Evolutionary conservation across 2,113 vertebrate species (phyloP).

Genomic region (Mastomys coucha): DNA sequence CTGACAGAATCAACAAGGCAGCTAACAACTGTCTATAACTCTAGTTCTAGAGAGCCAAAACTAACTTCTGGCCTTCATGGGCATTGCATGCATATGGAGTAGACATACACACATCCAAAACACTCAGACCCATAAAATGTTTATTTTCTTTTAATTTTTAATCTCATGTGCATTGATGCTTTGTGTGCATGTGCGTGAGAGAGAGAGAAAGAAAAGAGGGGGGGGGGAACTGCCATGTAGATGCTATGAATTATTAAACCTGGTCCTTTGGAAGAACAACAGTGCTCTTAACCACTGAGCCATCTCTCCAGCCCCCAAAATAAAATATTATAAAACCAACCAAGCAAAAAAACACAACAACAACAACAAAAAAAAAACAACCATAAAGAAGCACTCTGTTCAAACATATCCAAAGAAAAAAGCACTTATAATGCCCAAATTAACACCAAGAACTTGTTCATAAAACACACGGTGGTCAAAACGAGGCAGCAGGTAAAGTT

Average conservation of each 20-base stretch:
- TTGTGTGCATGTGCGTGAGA: no score
- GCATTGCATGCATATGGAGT: no score
- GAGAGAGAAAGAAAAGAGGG: no score
- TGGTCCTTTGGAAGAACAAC: not conserved
- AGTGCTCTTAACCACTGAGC: not conserved
- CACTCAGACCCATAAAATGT: not conserved
- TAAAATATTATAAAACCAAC: no score
- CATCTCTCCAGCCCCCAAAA: not conserved
- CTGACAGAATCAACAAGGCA: not conserved
- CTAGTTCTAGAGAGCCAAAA: not conserved
- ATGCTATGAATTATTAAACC: not conserved
- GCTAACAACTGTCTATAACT: not conserved
- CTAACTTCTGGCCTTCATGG: not conserved
- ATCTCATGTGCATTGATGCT: no score
- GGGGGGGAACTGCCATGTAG: not conserved
- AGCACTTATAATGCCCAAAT: not conserved
- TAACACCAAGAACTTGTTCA: not conserved
- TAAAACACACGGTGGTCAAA: not conserved
- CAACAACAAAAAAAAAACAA: no score
- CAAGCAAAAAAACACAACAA: no score
- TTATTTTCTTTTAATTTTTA: not conserved
- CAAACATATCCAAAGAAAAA: not conserved
- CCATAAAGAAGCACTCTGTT: not conserved
- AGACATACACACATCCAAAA: not conserved
- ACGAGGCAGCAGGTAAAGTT: not conserved